Base-by-base conservation (phyloP, 2,113 vertebrate genomes). In the Phyllostomus hastatus region DNA sequence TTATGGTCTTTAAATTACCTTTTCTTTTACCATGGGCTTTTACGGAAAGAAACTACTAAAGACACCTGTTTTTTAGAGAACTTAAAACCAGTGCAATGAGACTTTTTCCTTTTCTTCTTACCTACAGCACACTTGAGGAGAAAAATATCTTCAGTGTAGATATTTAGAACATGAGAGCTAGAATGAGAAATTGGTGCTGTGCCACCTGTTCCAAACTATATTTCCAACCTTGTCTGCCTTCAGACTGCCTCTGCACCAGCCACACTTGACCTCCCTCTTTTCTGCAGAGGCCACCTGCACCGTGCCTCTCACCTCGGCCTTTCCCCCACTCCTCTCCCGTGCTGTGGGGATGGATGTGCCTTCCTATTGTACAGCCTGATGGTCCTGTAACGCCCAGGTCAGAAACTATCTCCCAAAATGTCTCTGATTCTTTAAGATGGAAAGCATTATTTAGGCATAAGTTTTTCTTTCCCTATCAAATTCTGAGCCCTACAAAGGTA, bases 301-400 rank as follows among this genome's bases (percentile, higher is more conserved):
- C 0, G 0, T 17, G 7, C 57, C 17, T 8, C 1, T 86, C 10
- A 6, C 26, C 12, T 26, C 0, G 0, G 10, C 43, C 70, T 61
- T 81, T 43, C 52, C 81, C 9, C 7, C 1, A 6, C 33, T 9
- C 19, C 24, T 9, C 4, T 7, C 11, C 69, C 4, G 0, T 0
- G 1, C 38, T 4, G 0, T 7, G 35, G 52, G 54, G 35, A 61
- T 43, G 38, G 24, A 61, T 41, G 26, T 43, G 35, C 35, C 31
- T 17, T 33, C 54, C 35, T 57, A 4, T 19, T 8, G 54, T 10
- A 19, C 54, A 43, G 43, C 64, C 70, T 41, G 50, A 17, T 6
- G 4, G 26, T 41, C 20, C 31, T 15, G 2, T 16, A 57, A 80
- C 16, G 38, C 35, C n/a, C 48, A 64, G 70, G 38, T 46, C 61